Conservation (phyloP, 2,797 vertebrate species). For the Valencia hispanica region DNA sequence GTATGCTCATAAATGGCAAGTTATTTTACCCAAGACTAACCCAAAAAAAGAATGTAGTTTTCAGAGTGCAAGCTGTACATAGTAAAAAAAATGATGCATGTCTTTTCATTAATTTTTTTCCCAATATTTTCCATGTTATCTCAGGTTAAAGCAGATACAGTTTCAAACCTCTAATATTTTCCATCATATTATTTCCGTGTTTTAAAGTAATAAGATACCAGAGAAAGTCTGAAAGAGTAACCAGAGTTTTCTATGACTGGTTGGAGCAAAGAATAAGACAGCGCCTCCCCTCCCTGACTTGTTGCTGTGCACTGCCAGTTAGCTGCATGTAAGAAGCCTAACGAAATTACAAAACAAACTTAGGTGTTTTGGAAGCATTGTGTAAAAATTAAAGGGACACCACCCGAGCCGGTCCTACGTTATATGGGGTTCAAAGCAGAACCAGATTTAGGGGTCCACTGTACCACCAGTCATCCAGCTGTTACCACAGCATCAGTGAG, state of each 20-base stretch:
- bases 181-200: background rate
- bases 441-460: background rate
- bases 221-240: background rate
- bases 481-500: background rate
- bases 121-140: background rate
- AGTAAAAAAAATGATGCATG: too few relatives aligned
- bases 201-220: background rate
- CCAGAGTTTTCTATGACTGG: background rate
- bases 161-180: background rate
- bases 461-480: background rate
- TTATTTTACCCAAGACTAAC: constrained; percentile 16
- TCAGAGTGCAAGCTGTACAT: background rate
- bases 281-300: background rate
- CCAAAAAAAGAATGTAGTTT: background rate
- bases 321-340: background rate
- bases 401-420: background rate
- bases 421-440: background rate
- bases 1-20: constrained; percentile 5
- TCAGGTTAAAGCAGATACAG: background rate
- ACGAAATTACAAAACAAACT: background rate
- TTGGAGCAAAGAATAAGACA: background rate
- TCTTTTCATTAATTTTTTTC: background rate
- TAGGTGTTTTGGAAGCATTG: background rate
- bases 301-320: background rate
- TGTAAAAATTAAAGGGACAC: background rate